Evolutionary conservation across 2,113 vertebrate genomes (phyloP).

Genomic region (Heterotilapia buettikoferi): DNA sequence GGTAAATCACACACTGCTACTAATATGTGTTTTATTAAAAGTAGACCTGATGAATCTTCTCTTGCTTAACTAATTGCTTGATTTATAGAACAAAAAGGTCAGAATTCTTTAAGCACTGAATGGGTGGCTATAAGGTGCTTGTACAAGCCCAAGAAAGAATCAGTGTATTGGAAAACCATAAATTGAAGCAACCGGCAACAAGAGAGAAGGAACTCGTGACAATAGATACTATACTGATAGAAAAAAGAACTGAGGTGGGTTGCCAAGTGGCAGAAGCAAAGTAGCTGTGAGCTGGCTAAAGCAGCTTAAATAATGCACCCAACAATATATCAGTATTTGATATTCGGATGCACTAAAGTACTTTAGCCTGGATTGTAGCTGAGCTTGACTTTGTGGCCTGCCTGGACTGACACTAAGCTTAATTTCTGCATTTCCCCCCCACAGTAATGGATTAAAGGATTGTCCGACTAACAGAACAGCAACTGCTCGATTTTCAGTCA

Average conservation of each 20-base stretch:
- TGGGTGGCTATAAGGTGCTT: neutral
- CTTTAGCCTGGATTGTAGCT: neutral
- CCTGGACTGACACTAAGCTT: neutral
- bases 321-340: neutral
- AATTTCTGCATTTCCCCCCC: neutral
- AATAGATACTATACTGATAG: neutral
- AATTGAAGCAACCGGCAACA: accelerated
- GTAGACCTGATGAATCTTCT: neutral
- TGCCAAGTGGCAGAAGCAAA: neutral
- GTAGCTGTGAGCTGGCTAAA: neutral
- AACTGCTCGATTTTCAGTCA: neutral
- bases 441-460: neutral
- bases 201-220: neutral
- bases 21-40: neutral
- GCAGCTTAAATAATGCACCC: neutral
- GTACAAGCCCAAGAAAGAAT: neutral
- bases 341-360: neutral
- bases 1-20: neutral
- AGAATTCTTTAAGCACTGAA: neutral
- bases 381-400: neutral
- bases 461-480: neutral
- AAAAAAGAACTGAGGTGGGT: neutral
- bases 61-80: accelerated
- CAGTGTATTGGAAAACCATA: neutral
- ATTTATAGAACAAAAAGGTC: neutral